Conservation (phyloP, 92 coral and sea anemone genomes). For the Metridium senile region DNA sequence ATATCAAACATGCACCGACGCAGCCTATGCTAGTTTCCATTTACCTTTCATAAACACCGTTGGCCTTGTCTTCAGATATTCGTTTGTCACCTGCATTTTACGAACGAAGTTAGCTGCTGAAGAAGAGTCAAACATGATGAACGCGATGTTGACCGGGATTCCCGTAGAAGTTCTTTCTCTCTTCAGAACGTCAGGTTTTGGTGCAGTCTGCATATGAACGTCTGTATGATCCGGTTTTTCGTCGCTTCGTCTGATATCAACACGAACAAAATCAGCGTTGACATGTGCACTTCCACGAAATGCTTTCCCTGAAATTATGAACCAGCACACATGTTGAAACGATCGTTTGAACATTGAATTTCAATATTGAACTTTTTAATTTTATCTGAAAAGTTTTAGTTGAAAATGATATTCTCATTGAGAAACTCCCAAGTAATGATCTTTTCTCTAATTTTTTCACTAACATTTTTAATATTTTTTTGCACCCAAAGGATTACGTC, state of each 20-base stretch:
- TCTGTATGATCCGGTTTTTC: constrained; percentile 42
- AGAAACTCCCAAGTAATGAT: too few relatives aligned
- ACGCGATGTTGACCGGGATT: constrained; percentile 62
- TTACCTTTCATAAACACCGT: constrained; percentile 68
- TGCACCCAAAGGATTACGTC: too few relatives aligned
- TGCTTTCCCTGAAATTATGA: constrained; percentile 23
- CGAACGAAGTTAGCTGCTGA: constrained; percentile 77
- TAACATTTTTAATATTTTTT: too few relatives aligned
- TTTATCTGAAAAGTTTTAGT: neutral
- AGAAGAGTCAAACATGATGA: constrained; percentile 84
- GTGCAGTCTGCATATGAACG: constrained; percentile 62
- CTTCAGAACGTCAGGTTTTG: constrained; percentile 59
- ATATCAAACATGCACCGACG: too few relatives aligned
- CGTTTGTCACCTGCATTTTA: constrained; percentile 65
- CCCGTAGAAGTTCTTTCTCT: constrained; percentile 49
- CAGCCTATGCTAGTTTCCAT: too few relatives aligned
- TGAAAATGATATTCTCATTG: neutral
- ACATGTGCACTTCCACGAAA: constrained; percentile 50
- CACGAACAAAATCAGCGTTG: constrained; percentile 66
- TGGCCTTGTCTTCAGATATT: constrained; percentile 48
- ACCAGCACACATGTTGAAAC: neutral
- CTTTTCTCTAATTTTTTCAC: too few relatives aligned
- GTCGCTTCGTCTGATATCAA: constrained; percentile 42
- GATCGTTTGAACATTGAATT: neutral
- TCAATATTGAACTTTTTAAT: too few relatives aligned